Evolutionary conservation across 2,113 vertebrate genomes (phyloP).

Genomic region (Dromiciops gliroides): DNA sequence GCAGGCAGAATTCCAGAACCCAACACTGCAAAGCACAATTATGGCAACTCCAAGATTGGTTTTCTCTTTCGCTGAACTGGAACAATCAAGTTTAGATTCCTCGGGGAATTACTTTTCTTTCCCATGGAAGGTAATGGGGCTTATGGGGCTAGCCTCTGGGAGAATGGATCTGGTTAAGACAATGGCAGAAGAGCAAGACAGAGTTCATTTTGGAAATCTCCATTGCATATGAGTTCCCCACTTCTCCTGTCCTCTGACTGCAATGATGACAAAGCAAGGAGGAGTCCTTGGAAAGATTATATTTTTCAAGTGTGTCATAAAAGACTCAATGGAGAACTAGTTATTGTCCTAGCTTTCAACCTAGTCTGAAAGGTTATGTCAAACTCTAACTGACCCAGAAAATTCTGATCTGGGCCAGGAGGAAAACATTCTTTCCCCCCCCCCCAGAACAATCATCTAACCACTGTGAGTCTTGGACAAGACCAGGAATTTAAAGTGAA

Average conservation of each 20-base stretch:
- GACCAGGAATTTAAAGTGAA: constrained; percentile 42
- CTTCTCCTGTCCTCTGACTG: background rate
- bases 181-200: constrained; percentile 5
- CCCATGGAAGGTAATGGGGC: background rate
- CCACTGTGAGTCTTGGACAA: background rate
- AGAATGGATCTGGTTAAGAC: background rate
- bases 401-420: background rate
- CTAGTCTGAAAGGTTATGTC: constrained; percentile 31
- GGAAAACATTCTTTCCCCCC: constrained; percentile 12
- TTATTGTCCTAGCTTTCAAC: constrained; percentile 15
- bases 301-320: background rate
- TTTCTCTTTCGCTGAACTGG: background rate
- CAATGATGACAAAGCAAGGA: background rate
- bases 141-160: background rate
- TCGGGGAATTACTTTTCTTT: background rate
- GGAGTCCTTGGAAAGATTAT: background rate
- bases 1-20: constrained; percentile 19
- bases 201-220: background rate
- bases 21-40: constrained; percentile 13
- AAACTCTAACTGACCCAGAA: constrained; percentile 35
- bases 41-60: background rate
- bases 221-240: background rate
- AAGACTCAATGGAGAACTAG: background rate
- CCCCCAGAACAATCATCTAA: constrained; percentile 27
- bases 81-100: background rate